phyloP scores from a whole-genome alignment of 2,888 invertebrate species.

The Chelonus formosanus region DNA sequence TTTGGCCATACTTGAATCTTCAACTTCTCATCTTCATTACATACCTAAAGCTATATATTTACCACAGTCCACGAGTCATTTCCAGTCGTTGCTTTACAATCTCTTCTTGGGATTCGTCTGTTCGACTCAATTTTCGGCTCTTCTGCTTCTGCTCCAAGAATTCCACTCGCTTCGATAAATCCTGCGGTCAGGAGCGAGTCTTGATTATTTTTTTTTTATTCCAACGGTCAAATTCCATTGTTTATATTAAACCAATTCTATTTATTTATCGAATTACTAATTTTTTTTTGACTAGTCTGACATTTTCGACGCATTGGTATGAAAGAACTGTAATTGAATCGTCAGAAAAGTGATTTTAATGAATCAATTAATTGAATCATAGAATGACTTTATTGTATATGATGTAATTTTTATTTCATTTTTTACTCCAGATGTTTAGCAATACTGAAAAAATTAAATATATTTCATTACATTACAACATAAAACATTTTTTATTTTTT shows the following conservation, averaged over 20 bases:
- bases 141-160: conserved; percentile 40
- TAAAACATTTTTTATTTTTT: no score
- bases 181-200: conserved; percentile 9
- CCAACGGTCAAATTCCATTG: conserved; percentile 6
- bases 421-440: no score
- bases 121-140: conserved; percentile 43
- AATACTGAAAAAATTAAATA: no score
- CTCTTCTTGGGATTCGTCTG: conserved; percentile 20
- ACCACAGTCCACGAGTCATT: conserved; percentile 13
- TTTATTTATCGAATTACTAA: conserved; percentile 21
- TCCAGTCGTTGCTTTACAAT: conserved; percentile 10
- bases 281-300: not conserved
- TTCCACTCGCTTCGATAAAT: conserved; percentile 38
- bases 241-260: conserved; percentile 11
- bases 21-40: conserved; percentile 10
- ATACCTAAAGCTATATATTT: not conserved
- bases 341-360: no score
- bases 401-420: no score
- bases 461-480: no score
- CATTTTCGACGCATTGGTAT: not conserved
- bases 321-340: no score
- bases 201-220: conserved; percentile 10
- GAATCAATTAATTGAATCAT: no score
- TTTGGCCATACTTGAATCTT: not conserved
- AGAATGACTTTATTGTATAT: no score